These are phyloP conservation scores for Danio albolineatus DNA, from an alignment of 2,797 vertebrate genomes.

Conservation along the genomic window DNA sequence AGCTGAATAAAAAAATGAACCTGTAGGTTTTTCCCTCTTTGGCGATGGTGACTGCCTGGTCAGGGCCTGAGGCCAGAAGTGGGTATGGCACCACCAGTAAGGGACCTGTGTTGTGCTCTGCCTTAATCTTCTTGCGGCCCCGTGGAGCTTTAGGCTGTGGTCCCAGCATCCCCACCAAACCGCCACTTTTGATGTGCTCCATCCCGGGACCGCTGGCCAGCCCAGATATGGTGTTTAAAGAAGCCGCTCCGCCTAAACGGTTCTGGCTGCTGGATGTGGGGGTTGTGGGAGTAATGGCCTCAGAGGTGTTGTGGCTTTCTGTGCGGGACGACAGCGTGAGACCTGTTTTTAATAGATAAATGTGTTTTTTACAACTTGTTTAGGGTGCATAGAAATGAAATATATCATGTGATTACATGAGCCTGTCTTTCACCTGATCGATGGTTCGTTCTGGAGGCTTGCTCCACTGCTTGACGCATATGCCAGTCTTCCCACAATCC, in stretches of 20 bases:
- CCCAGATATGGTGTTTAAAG: constrained; percentile 94
- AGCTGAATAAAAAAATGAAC: constrained; percentile 67
- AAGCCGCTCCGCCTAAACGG: constrained; percentile 90
- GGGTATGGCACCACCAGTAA: constrained; percentile 97
- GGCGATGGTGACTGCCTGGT: constrained; percentile 84
- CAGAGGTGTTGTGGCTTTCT: constrained; percentile 86
- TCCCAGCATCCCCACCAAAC: constrained; percentile 89
- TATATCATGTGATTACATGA: neutral
- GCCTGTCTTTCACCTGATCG: constrained; percentile 74
- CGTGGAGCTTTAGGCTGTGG: constrained; percentile 89
- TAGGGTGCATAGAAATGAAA: constrained; percentile 1
- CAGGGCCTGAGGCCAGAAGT: constrained; percentile 88
- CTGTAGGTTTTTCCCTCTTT: constrained; percentile 99
- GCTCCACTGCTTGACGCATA: constrained; percentile 81
- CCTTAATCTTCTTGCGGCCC: constrained; percentile 98
- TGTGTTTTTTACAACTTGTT: neutral
- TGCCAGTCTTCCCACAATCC: constrained; percentile 87
- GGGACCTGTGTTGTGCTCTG: constrained; percentile 89
- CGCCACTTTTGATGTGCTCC: constrained; percentile 91
- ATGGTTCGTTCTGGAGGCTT: constrained; percentile 75
- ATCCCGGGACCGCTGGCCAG: constrained; percentile 91
- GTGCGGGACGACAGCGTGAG: constrained; percentile 86
- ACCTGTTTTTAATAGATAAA: constrained; percentile 72
- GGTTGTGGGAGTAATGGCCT: constrained; percentile 91
- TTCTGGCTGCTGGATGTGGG: constrained; percentile 93